A percentile compares a stretch with the other conserved stretches of the same genome.
phyloP scores from a whole-genome alignment of 2,797 vertebrate genomes.

The Sitta carolinensis region DNA sequence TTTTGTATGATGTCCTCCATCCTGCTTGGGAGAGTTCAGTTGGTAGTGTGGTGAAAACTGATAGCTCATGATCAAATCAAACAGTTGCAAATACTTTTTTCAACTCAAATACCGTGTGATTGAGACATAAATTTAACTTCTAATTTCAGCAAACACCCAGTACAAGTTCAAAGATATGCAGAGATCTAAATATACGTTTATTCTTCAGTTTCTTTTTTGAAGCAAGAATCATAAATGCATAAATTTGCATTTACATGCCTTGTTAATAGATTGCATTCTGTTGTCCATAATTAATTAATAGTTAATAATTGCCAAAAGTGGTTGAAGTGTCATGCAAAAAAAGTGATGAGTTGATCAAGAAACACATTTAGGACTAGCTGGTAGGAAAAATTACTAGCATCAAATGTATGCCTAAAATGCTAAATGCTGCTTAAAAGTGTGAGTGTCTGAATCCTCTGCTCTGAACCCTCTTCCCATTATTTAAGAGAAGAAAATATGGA shows the following conservation, averaged over 20 bases:
- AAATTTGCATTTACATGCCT: background rate
- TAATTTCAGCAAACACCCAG: background rate
- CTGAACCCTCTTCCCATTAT: background rate
- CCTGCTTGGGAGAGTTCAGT: background rate
- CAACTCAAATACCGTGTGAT: background rate
- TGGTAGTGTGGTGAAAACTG: background rate
- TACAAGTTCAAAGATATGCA: background rate
- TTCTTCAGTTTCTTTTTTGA: background rate
- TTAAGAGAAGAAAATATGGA: background rate
- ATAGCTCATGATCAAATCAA: background rate
- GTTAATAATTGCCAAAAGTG: background rate
- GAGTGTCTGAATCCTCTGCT: background rate
- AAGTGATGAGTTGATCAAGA: background rate
- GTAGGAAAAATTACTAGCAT: background rate
- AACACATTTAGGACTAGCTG: background rate
- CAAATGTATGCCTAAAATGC: background rate
- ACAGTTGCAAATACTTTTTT: background rate
- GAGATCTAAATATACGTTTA: background rate
- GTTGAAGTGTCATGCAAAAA: accelerated
- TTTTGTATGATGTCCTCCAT: background rate
- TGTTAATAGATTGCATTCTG: background rate
- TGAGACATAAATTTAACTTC: background rate
- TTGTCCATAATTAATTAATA: background rate
- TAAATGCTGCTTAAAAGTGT: background rate
- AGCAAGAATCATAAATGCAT: background rate